Evolutionary conservation across 2,888 invertebrate species (phyloP).

Genomic region (Pomacea canaliculata): DNA sequence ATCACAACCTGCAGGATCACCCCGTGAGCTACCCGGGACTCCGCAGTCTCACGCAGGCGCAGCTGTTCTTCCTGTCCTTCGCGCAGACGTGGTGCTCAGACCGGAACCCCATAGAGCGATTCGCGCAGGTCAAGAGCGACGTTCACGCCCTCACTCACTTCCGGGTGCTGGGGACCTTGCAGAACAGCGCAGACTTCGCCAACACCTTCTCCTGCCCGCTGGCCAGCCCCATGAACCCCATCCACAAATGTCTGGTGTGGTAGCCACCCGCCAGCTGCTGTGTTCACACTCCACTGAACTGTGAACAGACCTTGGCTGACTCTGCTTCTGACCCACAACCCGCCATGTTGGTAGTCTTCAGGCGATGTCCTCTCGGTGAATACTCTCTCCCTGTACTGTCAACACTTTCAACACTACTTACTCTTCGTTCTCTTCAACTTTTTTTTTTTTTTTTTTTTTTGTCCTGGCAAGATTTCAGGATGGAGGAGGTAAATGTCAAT

Average conservation of each 20-base stretch:
- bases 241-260: constrained; percentile 1
- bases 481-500: no score
- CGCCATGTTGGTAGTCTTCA: neutral
- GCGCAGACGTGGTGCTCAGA: constrained; percentile 9
- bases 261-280: neutral
- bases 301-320: no score
- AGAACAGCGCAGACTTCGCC: neutral
- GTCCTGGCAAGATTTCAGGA: no score
- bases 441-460: no score
- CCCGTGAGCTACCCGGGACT: constrained; percentile 6
- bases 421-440: no score
- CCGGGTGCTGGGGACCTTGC: neutral
- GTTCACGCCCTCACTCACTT: neutral
- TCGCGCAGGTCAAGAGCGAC: neutral
- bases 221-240: constrained; percentile 11
- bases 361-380: neutral
- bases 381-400: neutral
- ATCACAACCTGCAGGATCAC: neutral
- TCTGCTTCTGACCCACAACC: no score
- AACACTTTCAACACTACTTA: no score
- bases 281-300: no score
- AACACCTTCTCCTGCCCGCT: neutral
- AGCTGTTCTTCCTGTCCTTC: constrained; percentile 20
- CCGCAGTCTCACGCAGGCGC: neutral
- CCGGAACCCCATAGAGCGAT: neutral